These are phyloP conservation scores for Bombus sibiricus DNA, from an alignment of 1,140 invertebrate species.

Conservation along the genomic window DNA sequence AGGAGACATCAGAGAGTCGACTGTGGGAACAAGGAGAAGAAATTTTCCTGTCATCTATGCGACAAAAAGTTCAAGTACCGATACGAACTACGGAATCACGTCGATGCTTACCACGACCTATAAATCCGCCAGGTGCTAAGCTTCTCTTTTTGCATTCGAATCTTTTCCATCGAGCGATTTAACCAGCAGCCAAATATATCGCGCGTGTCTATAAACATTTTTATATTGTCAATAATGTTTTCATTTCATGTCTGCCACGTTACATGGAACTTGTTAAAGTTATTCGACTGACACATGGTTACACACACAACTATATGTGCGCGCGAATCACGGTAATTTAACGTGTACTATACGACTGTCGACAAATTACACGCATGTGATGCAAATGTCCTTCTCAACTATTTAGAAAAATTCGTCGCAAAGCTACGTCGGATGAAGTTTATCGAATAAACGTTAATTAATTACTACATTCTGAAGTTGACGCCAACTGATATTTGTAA, in stretches of 20 bases:
- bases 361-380: no score
- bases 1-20: constrained; percentile 83
- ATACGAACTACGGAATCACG: constrained; percentile 78
- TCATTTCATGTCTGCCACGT: not conserved
- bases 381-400: not conserved
- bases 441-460: not conserved
- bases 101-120: constrained; percentile 64
- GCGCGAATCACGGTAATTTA: not conserved
- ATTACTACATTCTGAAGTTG: not conserved
- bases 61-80: constrained; percentile 77
- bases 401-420: not conserved
- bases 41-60: constrained; percentile 74
- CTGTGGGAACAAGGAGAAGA: constrained; percentile 82
- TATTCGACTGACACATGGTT: not conserved
- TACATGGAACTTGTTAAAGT: not conserved
- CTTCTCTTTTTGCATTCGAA: not conserved
- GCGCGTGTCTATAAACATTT: not conserved
- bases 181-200: no score
- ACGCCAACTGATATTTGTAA: not conserved
- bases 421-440: not conserved
- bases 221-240: not conserved
- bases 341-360: no score
- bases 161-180: not conserved
- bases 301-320: not conserved
- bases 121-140: not conserved